Conservation (phyloP, 2,113 vertebrate genomes). For the Abramis brama region DNA sequence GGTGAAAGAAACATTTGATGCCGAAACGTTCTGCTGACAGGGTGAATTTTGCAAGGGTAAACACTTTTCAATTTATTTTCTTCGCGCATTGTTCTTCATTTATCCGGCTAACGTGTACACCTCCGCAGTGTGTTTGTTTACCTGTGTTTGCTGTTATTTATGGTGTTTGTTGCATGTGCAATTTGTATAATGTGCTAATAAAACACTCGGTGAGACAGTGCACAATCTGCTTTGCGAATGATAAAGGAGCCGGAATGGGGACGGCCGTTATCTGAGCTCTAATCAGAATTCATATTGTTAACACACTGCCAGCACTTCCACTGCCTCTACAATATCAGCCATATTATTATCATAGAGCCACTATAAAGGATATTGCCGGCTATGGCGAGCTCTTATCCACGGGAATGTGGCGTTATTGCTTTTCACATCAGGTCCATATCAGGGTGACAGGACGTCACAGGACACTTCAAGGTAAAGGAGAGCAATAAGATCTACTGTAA, state of each 20-base stretch:
- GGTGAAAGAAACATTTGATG: neutral
- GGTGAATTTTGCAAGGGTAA: slow-evolving; percentile 27
- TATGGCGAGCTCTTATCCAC: slow-evolving; percentile 48
- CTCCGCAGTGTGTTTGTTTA: slow-evolving; percentile 46
- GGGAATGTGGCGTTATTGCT: slow-evolving; percentile 58
- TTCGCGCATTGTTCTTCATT: slow-evolving; percentile 49
- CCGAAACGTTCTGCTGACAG: slow-evolving; percentile 47
- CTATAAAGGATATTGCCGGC: slow-evolving; percentile 60
- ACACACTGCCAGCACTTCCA: slow-evolving; percentile 54
- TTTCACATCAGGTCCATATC: slow-evolving; percentile 52
- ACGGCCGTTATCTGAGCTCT: slow-evolving; percentile 63
- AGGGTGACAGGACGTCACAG: slow-evolving; percentile 40
- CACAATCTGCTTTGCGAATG: slow-evolving; percentile 49
- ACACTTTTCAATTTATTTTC: slow-evolving; percentile 45
- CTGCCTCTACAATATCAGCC: slow-evolving; percentile 57
- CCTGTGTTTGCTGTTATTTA: slow-evolving; percentile 48
- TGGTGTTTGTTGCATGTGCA: slow-evolving; percentile 48
- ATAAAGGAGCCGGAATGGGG: slow-evolving; percentile 49
- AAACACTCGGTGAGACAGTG: slow-evolving; percentile 48
- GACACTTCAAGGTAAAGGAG: slow-evolving; percentile 40
- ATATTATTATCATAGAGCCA: slow-evolving; percentile 58
- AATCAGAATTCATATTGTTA: slow-evolving; percentile 64
- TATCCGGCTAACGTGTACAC: slow-evolving; percentile 29
- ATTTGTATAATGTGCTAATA: slow-evolving; percentile 62
- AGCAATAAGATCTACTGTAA: slow-evolving; percentile 34